phyloP scores from a whole-genome alignment of 2,797 vertebrate genomes.

The Morus bassanus region DNA sequence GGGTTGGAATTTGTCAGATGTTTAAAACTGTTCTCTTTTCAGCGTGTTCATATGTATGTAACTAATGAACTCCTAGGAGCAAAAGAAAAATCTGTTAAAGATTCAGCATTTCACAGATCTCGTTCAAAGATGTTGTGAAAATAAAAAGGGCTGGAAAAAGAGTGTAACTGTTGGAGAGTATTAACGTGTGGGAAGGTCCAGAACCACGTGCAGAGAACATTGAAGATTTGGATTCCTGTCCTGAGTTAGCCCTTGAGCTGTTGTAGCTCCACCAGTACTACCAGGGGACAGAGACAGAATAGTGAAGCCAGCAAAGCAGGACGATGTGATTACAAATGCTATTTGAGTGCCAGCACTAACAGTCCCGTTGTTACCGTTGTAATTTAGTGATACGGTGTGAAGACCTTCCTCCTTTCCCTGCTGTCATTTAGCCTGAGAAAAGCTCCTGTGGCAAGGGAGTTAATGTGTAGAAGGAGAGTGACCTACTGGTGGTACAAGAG shows the following conservation, averaged over 20 bases:
- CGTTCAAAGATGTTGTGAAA: constrained; percentile 32
- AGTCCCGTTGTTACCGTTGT: not conserved
- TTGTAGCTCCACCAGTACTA: not conserved
- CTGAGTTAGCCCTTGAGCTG: not conserved
- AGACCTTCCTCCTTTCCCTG: not conserved
- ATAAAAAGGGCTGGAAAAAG: constrained; percentile 37
- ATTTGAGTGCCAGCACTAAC: not conserved
- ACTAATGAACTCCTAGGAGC: constrained; percentile 24
- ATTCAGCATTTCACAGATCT: constrained; percentile 24
- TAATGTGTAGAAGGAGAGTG: not conserved
- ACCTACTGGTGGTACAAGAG: not conserved
- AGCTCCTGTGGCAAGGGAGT: not conserved
- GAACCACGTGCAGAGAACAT: not conserved
- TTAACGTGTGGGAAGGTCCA: not conserved
- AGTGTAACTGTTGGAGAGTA: constrained; percentile 10
- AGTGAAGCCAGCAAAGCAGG: not conserved
- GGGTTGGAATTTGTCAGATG: constrained; percentile 54
- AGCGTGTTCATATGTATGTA: not conserved
- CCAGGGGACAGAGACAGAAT: not conserved
- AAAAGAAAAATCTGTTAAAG: constrained; percentile 43
- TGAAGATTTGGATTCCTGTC: not conserved
- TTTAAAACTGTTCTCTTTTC: constrained; percentile 38
- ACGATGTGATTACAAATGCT: not conserved
- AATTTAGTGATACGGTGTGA: accelerated
- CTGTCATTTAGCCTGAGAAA: not conserved